A percentile compares a stretch with the other conserved stretches of the same genome.
These are phyloP conservation scores for Eristalis pertinax DNA, from an alignment of 2,888 invertebrate species.

Conservation along the genomic window DNA sequence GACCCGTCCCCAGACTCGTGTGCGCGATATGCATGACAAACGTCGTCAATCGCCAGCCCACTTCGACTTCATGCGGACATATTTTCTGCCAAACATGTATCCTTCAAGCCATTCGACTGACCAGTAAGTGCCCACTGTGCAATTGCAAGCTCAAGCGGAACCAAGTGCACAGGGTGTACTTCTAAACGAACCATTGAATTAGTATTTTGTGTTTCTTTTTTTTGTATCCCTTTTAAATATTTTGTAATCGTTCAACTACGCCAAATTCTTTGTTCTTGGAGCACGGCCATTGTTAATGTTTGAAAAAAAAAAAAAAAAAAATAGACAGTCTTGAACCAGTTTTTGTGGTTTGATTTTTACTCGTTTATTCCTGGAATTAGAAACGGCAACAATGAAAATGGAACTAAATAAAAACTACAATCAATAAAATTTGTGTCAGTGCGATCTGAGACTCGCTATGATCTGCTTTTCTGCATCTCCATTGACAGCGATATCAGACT, in stretches of 20 bases:
- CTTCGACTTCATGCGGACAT: slow-evolving; percentile 72
- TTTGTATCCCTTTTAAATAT: slow-evolving; percentile 1
- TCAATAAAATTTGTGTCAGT: slow-evolving; percentile 36
- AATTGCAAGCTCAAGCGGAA: slow-evolving; percentile 42
- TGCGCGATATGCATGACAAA: slow-evolving; percentile 72
- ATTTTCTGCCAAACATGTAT: slow-evolving; percentile 73
- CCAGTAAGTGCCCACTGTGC: slow-evolving; percentile 71
- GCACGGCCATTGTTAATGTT: background rate
- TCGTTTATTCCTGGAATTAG: slow-evolving; percentile 17
- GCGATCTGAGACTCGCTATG: slow-evolving; percentile 16
- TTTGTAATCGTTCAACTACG: background rate
- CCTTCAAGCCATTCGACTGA: slow-evolving; percentile 35
- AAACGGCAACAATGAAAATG: slow-evolving; percentile 39
- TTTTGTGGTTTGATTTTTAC: slow-evolving; percentile 13
- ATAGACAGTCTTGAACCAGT: background rate
- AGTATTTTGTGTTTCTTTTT: background rate
- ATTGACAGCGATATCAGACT: slow-evolving; percentile 24
- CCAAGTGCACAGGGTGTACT: slow-evolving; percentile 58
- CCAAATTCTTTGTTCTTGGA: background rate
- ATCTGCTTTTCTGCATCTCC: slow-evolving; percentile 56
- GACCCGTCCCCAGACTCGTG: slow-evolving; percentile 3
- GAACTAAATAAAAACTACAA: slow-evolving; percentile 18
- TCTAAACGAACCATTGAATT: slow-evolving; percentile 1
- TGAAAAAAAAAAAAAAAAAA: background rate
- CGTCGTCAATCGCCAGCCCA: slow-evolving; percentile 25